These are phyloP conservation scores for Scalopus aquaticus DNA, from an alignment of 2,113 vertebrate genomes.

Conservation along the genomic window DNA sequence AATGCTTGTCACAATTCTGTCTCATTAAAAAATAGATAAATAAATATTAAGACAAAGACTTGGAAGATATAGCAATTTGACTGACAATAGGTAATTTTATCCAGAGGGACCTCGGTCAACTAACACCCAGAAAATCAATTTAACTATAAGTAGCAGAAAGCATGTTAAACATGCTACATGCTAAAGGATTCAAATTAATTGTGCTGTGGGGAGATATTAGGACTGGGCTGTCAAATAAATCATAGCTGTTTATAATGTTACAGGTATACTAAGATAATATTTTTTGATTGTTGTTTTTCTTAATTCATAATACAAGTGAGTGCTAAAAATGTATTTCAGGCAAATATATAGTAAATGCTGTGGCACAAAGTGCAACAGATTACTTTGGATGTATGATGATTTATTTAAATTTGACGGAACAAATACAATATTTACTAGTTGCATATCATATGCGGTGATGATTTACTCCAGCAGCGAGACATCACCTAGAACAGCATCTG, in stretches of 20 bases:
- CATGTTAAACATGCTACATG: neutral
- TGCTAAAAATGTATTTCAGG: neutral
- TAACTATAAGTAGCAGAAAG: constrained; percentile 29
- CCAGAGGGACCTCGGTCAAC: neutral
- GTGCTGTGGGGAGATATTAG: neutral
- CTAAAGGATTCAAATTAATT: neutral
- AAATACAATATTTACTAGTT: neutral
- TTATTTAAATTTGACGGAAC: neutral
- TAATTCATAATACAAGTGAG: neutral
- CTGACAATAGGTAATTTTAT: constrained; percentile 30
- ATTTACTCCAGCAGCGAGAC: neutral
- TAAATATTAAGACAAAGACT: constrained; percentile 38
- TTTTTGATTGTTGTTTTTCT: neutral
- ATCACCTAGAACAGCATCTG: neutral
- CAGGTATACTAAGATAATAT: neutral
- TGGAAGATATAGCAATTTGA: neutral
- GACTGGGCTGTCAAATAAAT: neutral
- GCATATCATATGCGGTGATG: neutral
- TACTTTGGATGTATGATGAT: neutral
- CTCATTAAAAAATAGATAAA: constrained; percentile 1
- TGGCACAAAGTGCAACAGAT: neutral
- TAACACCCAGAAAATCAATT: constrained; percentile 18
- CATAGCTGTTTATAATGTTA: neutral
- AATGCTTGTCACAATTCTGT: constrained; percentile 52
- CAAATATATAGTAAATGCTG: neutral